These are phyloP conservation scores for Brachyopa scutellaris DNA, from an alignment of 2,888 invertebrate genomes.

Conservation along the genomic window DNA sequence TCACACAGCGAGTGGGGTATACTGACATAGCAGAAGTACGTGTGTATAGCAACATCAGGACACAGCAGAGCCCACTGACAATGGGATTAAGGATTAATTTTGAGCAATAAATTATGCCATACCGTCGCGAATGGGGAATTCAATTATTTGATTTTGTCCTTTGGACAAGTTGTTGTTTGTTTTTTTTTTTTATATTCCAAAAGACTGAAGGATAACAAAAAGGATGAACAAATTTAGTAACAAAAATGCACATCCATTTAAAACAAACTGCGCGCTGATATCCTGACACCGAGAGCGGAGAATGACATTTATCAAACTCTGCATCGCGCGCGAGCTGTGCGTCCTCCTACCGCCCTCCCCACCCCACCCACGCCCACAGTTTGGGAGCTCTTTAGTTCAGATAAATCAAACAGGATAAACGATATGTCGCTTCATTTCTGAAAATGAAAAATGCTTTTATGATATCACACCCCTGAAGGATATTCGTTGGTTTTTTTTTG, in stretches of 20 bases:
- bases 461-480: slow-evolving; percentile 74
- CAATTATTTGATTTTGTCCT: slow-evolving; percentile 70
- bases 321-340: slow-evolving; percentile 49
- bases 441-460: slow-evolving; percentile 78
- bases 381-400: slow-evolving; percentile 75
- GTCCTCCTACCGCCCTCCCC: not conserved
- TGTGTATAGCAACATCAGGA: slow-evolving; percentile 6
- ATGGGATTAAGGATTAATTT: slow-evolving; percentile 71
- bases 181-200: not conserved
- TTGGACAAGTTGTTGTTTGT: slow-evolving; percentile 58
- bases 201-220: not conserved
- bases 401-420: slow-evolving; percentile 79
- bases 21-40: no score
- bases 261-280: slow-evolving; percentile 72
- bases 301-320: slow-evolving; percentile 74
- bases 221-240: not conserved
- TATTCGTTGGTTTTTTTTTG: slow-evolving; percentile 27
- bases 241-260: slow-evolving; percentile 66
- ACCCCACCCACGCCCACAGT: slow-evolving; percentile 25
- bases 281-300: slow-evolving; percentile 73
- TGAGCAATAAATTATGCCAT: slow-evolving; percentile 69
- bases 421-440: slow-evolving; percentile 78
- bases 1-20: no score
- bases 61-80: slow-evolving; percentile 41
- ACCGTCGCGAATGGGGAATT: slow-evolving; percentile 56